Evolutionary conservation across 2,113 vertebrate species (phyloP), one percentile per base, ranked within the genome.

Genomic region (Crotophaga sulcirostris): DNA sequence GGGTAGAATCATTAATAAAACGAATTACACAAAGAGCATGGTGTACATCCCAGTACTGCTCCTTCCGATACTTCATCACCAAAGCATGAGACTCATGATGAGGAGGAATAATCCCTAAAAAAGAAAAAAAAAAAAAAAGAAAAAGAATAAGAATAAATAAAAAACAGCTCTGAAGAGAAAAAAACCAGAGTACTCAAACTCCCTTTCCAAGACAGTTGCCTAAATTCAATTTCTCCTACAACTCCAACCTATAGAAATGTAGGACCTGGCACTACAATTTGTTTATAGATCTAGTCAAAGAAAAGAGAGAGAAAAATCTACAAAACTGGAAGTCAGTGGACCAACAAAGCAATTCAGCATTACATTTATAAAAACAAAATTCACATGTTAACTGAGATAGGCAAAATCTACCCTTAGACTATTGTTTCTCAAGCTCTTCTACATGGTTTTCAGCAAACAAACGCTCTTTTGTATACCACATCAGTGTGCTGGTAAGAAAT

Each of bases 81-180:
- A 98, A 96, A n/a, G 96, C 10, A 6, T 99, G 99, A 76, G 99
- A 99, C 72, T 99, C 98, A 6, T 98, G 98, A 96, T 99, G 99
- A 23, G 99, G 99, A 56, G 99, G 99, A 67, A 99, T 96, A 94
- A 99, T 98, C 47, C 99, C 99, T 99, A 82, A 24, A 86, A 87
- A 21, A 14, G 42, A 68, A 14, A 49, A 40, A 33, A 4, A 29
- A n/a, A 49, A 51, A n/a, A 19, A 10, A 16, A 4, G 8, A 16
- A 21, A 33, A 13, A 49, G 42, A 34, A 40, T 51, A 31, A 20
- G 56, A 2, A 59, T 11, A 58, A 78, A 40, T 42, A 58, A 33
- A 42, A 42, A 42, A 13, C 40, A 42, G 40, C 7, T 36, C 3
- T 26, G 36, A 63, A 11, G 5, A 3, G 5, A 3, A 28, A 67